phyloP scores from a whole-genome alignment of 2,888 invertebrate genomes.

The Lutraria lutraria region DNA sequence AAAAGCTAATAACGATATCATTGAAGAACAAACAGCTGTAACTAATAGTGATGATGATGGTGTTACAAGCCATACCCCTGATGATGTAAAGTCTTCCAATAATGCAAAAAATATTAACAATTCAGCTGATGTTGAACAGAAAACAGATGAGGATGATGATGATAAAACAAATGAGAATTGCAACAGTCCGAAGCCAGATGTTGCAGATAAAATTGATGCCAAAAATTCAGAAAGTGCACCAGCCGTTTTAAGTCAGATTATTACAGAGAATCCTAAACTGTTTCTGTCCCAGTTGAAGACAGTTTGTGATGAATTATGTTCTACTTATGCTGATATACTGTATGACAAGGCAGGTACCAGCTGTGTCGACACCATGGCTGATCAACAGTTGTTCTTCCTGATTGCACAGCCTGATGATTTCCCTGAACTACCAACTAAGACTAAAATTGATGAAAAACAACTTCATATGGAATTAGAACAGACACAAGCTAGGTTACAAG shows the following conservation, averaged over 20 bases:
- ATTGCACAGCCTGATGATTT: slow-evolving; percentile 89
- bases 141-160: slow-evolving; percentile 12
- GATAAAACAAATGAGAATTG: neutral
- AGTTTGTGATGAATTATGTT: slow-evolving; percentile 84
- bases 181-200: neutral
- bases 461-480: slow-evolving; percentile 57
- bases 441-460: slow-evolving; percentile 62
- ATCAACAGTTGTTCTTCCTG: slow-evolving; percentile 89
- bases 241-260: slow-evolving; percentile 31
- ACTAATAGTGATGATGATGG: neutral
- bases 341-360: slow-evolving; percentile 82
- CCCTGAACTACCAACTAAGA: slow-evolving; percentile 75
- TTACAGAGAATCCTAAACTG: slow-evolving; percentile 69
- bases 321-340: slow-evolving; percentile 84
- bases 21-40: neutral
- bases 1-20: neutral
- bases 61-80: neutral
- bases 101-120: neutral
- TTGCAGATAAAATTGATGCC: slow-evolving; percentile 24
- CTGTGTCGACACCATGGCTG: slow-evolving; percentile 86
- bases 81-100: slow-evolving; percentile 24
- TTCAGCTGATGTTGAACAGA: neutral
- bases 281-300: slow-evolving; percentile 80
- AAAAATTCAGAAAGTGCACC: slow-evolving; percentile 7
- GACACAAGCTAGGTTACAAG: slow-evolving; percentile 64